These are phyloP conservation scores for Notiomystis cincta DNA, from an alignment of 2,113 vertebrate species.

Conservation along the genomic window DNA sequence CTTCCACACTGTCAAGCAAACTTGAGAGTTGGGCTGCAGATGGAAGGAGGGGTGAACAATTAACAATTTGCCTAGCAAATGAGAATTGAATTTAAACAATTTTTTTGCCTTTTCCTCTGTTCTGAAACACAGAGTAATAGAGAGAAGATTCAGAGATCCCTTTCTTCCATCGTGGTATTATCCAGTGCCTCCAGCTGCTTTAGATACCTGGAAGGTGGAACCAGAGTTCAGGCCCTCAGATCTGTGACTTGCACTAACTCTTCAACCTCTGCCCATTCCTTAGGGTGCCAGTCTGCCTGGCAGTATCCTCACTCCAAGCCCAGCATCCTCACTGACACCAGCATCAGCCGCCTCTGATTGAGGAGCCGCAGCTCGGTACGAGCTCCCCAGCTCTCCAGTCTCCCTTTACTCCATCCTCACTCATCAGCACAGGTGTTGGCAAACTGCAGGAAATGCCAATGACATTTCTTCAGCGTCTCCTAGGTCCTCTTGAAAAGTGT, in stretches of 20 bases:
- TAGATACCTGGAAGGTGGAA: background rate
- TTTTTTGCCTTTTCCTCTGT: background rate
- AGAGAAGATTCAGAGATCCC: background rate
- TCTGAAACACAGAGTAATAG: background rate
- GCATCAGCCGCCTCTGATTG: fast-evolving
- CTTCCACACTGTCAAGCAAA: background rate
- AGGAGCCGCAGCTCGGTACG: fast-evolving
- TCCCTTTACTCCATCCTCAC: background rate
- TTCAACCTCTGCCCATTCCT: background rate
- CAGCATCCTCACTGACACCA: background rate
- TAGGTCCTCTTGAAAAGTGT: background rate
- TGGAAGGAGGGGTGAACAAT: background rate
- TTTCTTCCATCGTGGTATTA: background rate
- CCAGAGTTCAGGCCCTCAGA: background rate
- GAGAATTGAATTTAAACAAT: background rate
- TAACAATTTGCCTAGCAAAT: background rate
- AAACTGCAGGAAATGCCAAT: background rate
- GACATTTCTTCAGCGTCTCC: background rate
- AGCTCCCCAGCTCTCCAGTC: background rate
- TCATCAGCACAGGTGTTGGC: background rate
- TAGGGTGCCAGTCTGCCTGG: background rate
- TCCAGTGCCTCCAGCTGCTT: background rate
- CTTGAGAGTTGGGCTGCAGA: background rate
- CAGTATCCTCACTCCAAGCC: background rate
- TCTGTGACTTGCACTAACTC: background rate